A percentile compares a stretch with the other conserved stretches of the same genome.
Evolutionary conservation across 2,113 vertebrate genomes (phyloP).

Genomic region (Pseudopipra pipra): DNA sequence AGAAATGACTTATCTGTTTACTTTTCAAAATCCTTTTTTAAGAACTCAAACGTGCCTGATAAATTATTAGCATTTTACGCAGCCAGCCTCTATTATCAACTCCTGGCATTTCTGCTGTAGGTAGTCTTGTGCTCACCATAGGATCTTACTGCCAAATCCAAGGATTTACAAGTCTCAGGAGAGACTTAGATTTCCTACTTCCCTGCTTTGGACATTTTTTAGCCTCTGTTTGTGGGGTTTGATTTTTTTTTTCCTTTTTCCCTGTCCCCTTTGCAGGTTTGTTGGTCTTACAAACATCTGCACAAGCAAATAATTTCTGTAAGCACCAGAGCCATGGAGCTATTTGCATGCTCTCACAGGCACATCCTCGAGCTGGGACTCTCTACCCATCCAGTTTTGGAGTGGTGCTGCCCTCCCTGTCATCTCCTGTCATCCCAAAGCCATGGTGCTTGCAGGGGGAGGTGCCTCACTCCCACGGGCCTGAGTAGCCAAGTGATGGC

Average conservation of each 20-base stretch:
- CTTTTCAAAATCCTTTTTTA: not conserved
- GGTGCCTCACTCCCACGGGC: not conserved
- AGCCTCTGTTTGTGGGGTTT: not conserved
- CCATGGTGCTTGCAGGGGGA: not conserved
- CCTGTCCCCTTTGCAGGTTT: not conserved
- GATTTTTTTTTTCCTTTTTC: not conserved
- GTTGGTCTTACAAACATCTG: not conserved
- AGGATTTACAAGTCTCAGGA: conserved; percentile 20
- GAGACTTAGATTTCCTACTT: not conserved
- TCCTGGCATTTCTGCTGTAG: not conserved
- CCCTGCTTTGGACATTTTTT: not conserved
- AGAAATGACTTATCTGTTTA: conserved; percentile 43
- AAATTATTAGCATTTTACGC: conserved; percentile 3
- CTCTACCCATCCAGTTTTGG: not conserved
- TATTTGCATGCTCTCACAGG: rapidly evolving
- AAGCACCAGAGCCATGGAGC: not conserved
- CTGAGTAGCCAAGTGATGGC: rapidly evolving
- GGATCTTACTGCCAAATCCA: not conserved
- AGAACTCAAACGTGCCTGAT: not conserved
- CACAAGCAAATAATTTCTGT: not conserved
- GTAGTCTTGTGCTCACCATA: rapidly evolving
- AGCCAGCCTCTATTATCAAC: not conserved
- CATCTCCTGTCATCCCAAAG: not conserved
- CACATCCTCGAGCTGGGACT: not conserved
- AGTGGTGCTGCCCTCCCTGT: not conserved